A percentile compares a stretch with the other conserved stretches of the same genome.
phyloP scores from a whole-genome alignment of 1,140 invertebrate genomes.

The Euwallacea similis region DNA sequence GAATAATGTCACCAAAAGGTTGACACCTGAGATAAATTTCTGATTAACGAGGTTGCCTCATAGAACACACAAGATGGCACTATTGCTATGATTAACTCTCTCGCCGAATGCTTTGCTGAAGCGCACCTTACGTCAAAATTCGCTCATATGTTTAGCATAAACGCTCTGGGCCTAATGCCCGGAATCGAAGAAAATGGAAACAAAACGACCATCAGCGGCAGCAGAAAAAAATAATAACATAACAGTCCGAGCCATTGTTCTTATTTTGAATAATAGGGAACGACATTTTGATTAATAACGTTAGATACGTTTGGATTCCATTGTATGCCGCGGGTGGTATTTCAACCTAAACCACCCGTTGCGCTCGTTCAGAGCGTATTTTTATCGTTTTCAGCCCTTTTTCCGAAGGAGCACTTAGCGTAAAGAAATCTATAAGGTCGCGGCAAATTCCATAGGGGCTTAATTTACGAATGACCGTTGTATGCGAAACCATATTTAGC shows the following conservation, averaged over 20 bases:
- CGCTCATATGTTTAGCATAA: too few species aligned
- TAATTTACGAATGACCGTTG: too few species aligned
- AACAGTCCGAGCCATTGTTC: slow-evolving; percentile 34
- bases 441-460: too few species aligned
- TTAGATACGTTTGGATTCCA: slow-evolving; percentile 39
- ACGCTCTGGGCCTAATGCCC: too few species aligned
- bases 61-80: too few species aligned
- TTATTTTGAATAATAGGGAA: slow-evolving; percentile 41
- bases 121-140: too few species aligned
- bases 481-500: slow-evolving; percentile 13
- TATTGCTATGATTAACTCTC: too few species aligned
- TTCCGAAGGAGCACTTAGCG: slow-evolving; percentile 10
- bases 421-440: slow-evolving; percentile 10
- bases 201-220: background rate
- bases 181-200: slow-evolving; percentile 8
- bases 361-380: slow-evolving; percentile 22
- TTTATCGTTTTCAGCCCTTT: slow-evolving; percentile 37
- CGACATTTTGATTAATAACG: slow-evolving; percentile 40
- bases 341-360: slow-evolving; percentile 31
- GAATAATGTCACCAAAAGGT: too few species aligned
- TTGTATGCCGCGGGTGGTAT: slow-evolving; percentile 38
- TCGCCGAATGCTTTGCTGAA: too few species aligned
- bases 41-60: too few species aligned
- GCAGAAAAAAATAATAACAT: slow-evolving; percentile 28
- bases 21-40: too few species aligned